Conservation (phyloP, 2,113 vertebrate genomes). For the Cyphomyrus discorhynchus region DNA sequence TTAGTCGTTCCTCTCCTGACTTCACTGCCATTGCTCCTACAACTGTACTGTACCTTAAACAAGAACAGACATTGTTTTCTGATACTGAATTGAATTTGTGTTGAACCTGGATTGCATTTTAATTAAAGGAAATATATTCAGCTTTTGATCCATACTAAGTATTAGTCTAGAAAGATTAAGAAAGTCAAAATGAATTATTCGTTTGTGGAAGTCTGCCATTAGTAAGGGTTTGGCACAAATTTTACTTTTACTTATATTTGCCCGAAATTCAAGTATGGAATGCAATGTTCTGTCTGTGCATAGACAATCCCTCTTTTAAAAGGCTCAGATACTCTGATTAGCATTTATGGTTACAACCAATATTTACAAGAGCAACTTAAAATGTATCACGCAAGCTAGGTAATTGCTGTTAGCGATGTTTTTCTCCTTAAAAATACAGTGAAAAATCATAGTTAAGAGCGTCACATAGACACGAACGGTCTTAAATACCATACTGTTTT, state of each 20-base stretch:
- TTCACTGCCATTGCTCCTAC: constrained; percentile 63
- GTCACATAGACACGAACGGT: neutral
- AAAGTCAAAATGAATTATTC: neutral
- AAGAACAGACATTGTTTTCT: neutral
- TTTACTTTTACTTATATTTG: neutral
- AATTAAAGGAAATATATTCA: neutral
- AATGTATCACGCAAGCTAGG: neutral
- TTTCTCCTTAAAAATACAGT: neutral
- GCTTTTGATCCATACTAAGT: neutral
- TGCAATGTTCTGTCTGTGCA: neutral
- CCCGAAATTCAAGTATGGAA: neutral
- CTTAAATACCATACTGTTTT: neutral
- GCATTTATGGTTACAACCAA: neutral
- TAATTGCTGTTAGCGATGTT: neutral
- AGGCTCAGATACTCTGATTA: neutral
- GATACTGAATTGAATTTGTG: neutral
- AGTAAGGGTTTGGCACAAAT: neutral
- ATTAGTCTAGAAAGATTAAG: neutral
- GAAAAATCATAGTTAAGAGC: neutral
- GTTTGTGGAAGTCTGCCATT: neutral
- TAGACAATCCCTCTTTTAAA: neutral
- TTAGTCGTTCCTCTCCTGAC: constrained; percentile 78
- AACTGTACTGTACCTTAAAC: neutral
- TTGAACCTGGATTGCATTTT: neutral
- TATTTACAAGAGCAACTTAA: neutral